A percentile compares a stretch with the other conserved stretches of the same genome.
These are phyloP conservation scores for Stigmatopora argus DNA, from an alignment of 2,113 vertebrate genomes.

Conservation along the genomic window DNA sequence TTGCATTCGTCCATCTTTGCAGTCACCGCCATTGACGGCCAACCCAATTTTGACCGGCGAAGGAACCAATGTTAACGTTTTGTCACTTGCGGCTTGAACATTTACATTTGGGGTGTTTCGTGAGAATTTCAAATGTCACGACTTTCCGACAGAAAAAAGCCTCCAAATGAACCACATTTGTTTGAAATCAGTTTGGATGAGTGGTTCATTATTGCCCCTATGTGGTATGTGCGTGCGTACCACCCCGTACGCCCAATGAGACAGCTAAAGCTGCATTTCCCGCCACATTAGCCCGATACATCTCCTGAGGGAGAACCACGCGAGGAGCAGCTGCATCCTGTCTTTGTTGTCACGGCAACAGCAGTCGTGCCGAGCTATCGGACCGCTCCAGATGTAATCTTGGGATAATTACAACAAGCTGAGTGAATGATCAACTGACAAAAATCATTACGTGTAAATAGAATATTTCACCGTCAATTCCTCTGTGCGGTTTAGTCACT, in stretches of 20 bases:
- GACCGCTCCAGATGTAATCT: slow-evolving; percentile 54
- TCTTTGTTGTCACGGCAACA: slow-evolving; percentile 68
- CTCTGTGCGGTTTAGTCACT: neutral
- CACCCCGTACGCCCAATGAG: slow-evolving; percentile 33
- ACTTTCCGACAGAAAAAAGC: neutral
- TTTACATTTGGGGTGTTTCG: neutral
- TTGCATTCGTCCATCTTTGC: neutral
- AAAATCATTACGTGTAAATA: slow-evolving; percentile 14
- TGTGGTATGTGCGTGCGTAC: slow-evolving; percentile 6
- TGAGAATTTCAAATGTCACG: slow-evolving; percentile 6
- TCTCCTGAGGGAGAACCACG: slow-evolving; percentile 53
- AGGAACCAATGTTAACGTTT: too few relatives aligned
- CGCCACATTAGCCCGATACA: slow-evolving; percentile 63
- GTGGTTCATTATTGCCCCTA: neutral
- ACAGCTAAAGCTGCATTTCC: slow-evolving; percentile 62
- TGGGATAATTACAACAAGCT: slow-evolving; percentile 20
- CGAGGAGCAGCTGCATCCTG: slow-evolving; percentile 51
- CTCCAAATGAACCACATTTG: neutral
- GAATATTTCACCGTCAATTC: slow-evolving; percentile 21
- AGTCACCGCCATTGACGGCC: too few relatives aligned
- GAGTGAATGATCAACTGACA: slow-evolving; percentile 20
- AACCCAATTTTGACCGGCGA: too few relatives aligned
- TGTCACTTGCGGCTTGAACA: neutral
- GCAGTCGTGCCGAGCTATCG: slow-evolving; percentile 40
- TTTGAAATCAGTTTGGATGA: neutral